Evolutionary conservation across 2,113 vertebrate genomes (phyloP).

Genomic region (Strix aluco): DNA sequence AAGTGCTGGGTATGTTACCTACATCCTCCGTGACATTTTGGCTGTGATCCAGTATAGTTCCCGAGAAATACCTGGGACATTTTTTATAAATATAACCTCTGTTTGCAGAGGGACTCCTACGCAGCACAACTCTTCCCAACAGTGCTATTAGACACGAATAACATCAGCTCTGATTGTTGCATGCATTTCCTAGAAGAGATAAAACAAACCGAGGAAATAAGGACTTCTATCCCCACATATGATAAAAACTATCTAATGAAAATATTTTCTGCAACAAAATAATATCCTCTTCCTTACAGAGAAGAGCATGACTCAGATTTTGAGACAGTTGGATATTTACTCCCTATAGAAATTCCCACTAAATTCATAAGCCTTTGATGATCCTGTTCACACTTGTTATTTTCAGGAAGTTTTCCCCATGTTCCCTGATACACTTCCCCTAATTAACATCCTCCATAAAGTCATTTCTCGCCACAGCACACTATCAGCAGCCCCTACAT

Average conservation of each 20-base stretch:
- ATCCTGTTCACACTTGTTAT: not conserved
- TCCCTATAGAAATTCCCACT: not conserved
- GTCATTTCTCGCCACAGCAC: not conserved
- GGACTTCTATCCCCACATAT: rapidly evolving
- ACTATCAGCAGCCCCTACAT: not conserved
- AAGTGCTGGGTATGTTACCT: not conserved
- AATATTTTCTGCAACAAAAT: not conserved
- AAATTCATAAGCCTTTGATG: not conserved
- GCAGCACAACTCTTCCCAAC: not conserved
- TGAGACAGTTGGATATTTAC: not conserved
- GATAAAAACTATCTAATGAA: not conserved
- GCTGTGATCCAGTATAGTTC: not conserved
- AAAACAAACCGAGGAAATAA: not conserved
- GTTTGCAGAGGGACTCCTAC: not conserved
- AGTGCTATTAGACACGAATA: not conserved
- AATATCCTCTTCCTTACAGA: not conserved
- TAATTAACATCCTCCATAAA: not conserved
- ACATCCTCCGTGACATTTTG: not conserved
- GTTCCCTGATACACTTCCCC: not conserved
- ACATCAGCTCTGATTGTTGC: not conserved
- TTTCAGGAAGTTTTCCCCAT: not conserved
- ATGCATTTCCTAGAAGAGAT: not conserved
- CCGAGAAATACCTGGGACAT: not conserved
- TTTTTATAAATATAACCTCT: not conserved
- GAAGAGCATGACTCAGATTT: not conserved